Base-by-base conservation (phyloP, 2,113 vertebrate species). In the Riparia riparia region DNA sequence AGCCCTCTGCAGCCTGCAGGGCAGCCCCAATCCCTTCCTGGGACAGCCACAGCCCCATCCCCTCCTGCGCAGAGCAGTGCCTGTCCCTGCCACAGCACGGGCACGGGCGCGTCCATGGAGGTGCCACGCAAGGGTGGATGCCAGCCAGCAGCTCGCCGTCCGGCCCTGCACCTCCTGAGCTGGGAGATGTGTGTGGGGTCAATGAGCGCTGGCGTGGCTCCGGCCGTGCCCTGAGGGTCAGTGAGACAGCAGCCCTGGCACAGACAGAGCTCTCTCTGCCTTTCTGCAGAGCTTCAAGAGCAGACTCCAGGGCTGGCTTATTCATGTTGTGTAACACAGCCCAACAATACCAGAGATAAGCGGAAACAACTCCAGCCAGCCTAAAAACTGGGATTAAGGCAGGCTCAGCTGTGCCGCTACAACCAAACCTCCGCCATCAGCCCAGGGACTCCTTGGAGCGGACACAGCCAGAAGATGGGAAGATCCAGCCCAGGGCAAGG, bases 381-480 rank as follows among this genome's bases (percentile, higher is more conserved):
- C 76, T 81, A 21, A 82, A 92, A 53, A 18, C 50, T 37, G 37
- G 63, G 83, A 94, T 90, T 90, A 92, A 86, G 45, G 42, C 50
- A 65, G 63, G 76, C 45, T 73, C 28, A 72, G 58, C 54, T 26
- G 17, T 18, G 45, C 34, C 28, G 10, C 19, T 54, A 17, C 2
- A 3, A 12, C 39, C 0, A 2, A 54, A 51, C 34, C 70, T 39
- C 49, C 1, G 3, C 7, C 1, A 2, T 1, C n/a, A 73, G 64
- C 28, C 50, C 25, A 1, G 4, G 29, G 78, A 71, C 34, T 74
- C 20, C 65, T 58, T 3, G 8, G 88, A 89, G 29, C 14, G 39
- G 50, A 45, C 74, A 56, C 21, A 74, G 51, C 10, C 47, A 63
- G 47, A 82, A 58, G 22, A 54, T 1, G 2, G 15, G 54, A 29